Percentiles rank a stretch among this genome's conserved stretches.
Conservation (phyloP, 2,113 vertebrate species). For the Vicugna pacos region DNA sequence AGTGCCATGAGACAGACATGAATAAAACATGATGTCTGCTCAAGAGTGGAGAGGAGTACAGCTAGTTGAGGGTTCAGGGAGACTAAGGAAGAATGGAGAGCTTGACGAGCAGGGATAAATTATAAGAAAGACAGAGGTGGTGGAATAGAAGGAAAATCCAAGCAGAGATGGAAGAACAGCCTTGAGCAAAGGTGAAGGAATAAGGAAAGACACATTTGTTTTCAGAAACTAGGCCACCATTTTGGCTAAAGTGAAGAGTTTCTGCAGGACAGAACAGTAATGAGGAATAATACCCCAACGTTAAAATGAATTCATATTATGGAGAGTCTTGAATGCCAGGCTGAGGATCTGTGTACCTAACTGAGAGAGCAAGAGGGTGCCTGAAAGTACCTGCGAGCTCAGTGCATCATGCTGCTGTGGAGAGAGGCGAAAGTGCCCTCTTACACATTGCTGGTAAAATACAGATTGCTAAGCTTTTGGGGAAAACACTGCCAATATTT, state of each 20-base stretch:
- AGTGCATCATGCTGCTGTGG: not conserved
- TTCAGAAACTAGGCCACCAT: not conserved
- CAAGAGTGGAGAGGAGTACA: not conserved
- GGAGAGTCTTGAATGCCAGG: not conserved
- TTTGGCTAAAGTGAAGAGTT: not conserved
- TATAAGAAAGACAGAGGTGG: not conserved
- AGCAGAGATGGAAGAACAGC: not conserved
- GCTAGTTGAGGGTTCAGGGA: not conserved
- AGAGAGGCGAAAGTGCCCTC: not conserved
- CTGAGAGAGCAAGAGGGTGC: not conserved
- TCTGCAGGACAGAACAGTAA: not conserved
- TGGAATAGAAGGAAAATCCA: not conserved
- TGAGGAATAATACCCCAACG: not conserved
- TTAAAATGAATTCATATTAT: not conserved
- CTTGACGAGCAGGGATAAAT: not conserved
- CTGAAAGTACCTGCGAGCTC: not conserved
- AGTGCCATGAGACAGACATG: not conserved
- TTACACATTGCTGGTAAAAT: not conserved
- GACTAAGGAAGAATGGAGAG: not conserved
- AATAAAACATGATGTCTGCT: not conserved
- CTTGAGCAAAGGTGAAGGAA: not conserved
- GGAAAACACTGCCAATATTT: not conserved
- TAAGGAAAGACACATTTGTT: not conserved
- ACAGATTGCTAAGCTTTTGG: not conserved
- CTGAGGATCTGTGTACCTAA: not conserved